Evolutionary conservation across 1,140 invertebrate genomes (phyloP).

Genomic region (Lepidotrigona ventralis): DNA sequence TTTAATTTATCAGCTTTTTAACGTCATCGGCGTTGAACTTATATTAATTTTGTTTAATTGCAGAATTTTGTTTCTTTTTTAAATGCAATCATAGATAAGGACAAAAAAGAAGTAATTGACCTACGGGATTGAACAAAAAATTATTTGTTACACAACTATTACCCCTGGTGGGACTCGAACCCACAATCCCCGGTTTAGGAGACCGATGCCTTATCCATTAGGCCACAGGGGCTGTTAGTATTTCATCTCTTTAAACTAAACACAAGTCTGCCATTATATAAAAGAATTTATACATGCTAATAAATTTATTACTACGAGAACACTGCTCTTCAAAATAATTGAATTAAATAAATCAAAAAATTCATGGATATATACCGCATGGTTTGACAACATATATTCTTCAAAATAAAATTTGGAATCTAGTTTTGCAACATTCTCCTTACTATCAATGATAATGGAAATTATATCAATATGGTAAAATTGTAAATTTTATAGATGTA

Average conservation of each 20-base stretch:
- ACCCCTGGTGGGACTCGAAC: slow-evolving; percentile 78
- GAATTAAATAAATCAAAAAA: neutral
- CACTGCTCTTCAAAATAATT: neutral
- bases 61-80: neutral
- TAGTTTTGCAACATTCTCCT: neutral
- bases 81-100: neutral
- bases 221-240: slow-evolving; percentile 72
- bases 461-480: neutral
- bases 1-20: too few relatives aligned
- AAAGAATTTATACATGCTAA: neutral
- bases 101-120: neutral
- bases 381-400: neutral
- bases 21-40: neutral
- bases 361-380: neutral
- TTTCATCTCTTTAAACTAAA: neutral
- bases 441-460: neutral
- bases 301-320: neutral
- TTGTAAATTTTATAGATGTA: slow-evolving; percentile 49
- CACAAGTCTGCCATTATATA: fast-evolving
- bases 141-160: slow-evolving; percentile 4
- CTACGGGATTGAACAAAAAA: neutral
- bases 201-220: slow-evolving; percentile 79
- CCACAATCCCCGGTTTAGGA: slow-evolving; percentile 78
- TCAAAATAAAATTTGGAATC: neutral
- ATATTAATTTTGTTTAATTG: neutral